Base-by-base conservation (phyloP, 2,888 invertebrate genomes). In the Hirtodrosophila duncani region DNA sequence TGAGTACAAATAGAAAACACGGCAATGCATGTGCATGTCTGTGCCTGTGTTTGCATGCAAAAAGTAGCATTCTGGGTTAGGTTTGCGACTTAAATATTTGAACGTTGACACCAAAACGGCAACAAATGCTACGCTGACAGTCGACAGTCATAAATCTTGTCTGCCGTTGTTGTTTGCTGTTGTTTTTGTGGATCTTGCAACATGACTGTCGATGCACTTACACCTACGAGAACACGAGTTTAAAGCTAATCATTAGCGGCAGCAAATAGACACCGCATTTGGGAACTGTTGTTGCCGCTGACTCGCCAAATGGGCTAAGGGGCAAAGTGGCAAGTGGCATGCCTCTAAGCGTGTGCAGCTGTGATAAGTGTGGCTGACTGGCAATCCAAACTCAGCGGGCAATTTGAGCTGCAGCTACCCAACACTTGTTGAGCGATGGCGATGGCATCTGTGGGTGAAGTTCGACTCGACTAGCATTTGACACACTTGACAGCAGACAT, bases 1-100 rank as follows among this genome's bases (percentile, higher is more conserved):
- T 95, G 88, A 93, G 94, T 93, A 86, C 58, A 57, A 61, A 74
- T 62, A 56, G 65, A 63, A 55, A 61, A 59, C 38, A 37, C 13
- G 33, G 8, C 17, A 26, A 6, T n/a, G 36, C 30, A 18, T n/a
- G 21, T n/a, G n/a, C n/a, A n/a, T n/a, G n/a, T n/a, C 38, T 9
- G 26, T 51, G 16, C 7, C 17, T 11, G 20, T 9, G 8, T 16
- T 13, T 4, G n/a, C 14, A 21, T 9, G 16, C 31, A 9, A 5
- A 42, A 45, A 45, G 31, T 46, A 39, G 58, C 52, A 62, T 64
- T 66, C 61, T 69, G 58, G 51, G 57, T 49, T 63, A 52, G 43
- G 51, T 62, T 61, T 68, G 55, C 13, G 26, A 16, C 24, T 38
- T 33, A 63, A 74, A 74, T 70, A 67, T 57, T 72, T 58, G 31